phyloP scores from a whole-genome alignment of 2,888 invertebrate species.

The Glyphotaelius pellucidus region DNA sequence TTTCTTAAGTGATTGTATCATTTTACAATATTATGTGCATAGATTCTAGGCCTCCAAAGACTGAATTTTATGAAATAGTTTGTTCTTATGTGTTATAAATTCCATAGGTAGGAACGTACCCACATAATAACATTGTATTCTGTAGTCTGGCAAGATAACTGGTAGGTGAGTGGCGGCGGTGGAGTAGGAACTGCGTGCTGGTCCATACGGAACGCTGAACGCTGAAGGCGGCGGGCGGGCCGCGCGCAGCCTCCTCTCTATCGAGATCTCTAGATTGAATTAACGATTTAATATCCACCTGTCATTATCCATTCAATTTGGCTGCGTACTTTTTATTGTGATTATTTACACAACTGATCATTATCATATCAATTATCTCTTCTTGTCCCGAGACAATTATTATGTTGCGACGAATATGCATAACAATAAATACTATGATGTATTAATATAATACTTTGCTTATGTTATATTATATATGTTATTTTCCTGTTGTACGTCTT shows the following conservation, averaged over 20 bases:
- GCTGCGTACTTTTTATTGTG: background rate
- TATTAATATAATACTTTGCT: background rate
- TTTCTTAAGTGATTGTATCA: too few relatives aligned
- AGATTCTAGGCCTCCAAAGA: too few relatives aligned
- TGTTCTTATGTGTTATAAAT: background rate
- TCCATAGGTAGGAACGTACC: too few relatives aligned
- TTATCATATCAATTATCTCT: background rate
- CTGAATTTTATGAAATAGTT: background rate
- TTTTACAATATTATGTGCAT: too few relatives aligned
- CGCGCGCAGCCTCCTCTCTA: background rate
- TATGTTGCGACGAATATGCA: background rate
- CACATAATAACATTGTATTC: background rate
- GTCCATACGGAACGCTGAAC: background rate
- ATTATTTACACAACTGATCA: background rate
- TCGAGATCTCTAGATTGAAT: slow-evolving; percentile 13
- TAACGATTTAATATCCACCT: slow-evolving; percentile 36
- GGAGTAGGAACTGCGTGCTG: background rate
- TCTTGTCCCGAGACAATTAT: background rate
- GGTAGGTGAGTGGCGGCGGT: background rate
- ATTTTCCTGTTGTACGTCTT: too few relatives aligned
- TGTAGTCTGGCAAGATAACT: background rate
- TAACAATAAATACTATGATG: background rate
- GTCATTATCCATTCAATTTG: slow-evolving; percentile 30
- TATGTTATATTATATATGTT: too few relatives aligned
- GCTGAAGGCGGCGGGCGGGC: slow-evolving; percentile 8